These are phyloP conservation scores for Mesocricetus auratus DNA, from an alignment of 2,113 vertebrate species.

Conservation along the genomic window DNA sequence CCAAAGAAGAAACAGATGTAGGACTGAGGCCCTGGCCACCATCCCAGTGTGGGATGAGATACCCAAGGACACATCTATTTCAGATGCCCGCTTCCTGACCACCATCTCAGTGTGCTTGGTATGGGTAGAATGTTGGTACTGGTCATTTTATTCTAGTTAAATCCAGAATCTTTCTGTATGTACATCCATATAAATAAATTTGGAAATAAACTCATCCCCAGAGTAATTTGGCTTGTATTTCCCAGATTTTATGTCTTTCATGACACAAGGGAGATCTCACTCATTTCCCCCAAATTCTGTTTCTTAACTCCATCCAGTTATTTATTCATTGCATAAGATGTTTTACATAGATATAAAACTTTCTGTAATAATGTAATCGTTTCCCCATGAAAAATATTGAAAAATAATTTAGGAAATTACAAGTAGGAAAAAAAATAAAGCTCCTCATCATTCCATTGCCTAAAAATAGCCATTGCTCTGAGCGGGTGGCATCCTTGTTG, in stretches of 20 bases:
- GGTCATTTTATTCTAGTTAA: not conserved
- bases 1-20: not conserved
- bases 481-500: not conserved
- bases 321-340: not conserved
- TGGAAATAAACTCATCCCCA: not conserved
- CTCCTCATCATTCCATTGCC: not conserved
- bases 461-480: not conserved
- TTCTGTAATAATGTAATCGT: slow-evolving; percentile 28
- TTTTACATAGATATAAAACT: not conserved
- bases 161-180: not conserved
- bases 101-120: not conserved
- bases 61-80: not conserved
- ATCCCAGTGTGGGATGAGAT: not conserved
- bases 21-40: not conserved
- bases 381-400: not conserved
- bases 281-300: not conserved
- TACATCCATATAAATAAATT: not conserved
- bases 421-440: slow-evolving; percentile 12
- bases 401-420: not conserved
- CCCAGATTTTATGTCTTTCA: slow-evolving; percentile 13
- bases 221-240: not conserved
- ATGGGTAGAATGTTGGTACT: not conserved
- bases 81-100: not conserved
- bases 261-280: not conserved
- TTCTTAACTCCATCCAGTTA: not conserved